Base-by-base conservation (phyloP, 2,113 vertebrate species). In the Anhinga rufa region DNA sequence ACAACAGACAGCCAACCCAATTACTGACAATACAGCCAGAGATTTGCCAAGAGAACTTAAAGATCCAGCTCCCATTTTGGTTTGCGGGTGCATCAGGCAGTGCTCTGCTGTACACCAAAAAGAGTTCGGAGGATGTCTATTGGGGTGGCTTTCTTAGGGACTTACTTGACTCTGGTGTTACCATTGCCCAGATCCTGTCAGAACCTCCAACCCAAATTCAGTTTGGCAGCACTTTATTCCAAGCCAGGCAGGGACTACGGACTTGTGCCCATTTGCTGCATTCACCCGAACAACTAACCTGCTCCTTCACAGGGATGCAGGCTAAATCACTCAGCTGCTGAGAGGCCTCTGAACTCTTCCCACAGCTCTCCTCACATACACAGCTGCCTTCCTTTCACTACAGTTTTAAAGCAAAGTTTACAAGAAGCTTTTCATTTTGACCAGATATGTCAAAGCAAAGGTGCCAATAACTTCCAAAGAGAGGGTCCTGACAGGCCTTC, bases 251-350 rank as follows among this genome's bases (percentile, higher is more conserved):
- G 26, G 60, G 40, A 12, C 36, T 24, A 5, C 0, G 1, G 44
- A 14, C 6, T 65, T 1, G 0, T 10, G 42, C 15, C 36, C 28
- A 0, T 46, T 38, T 25, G 5, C 14, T n/a, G 4, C 51, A 3
- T 40, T 49, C 74, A 26, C 29, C 26, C 22, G 14, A 57, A 1
- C 42, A 51, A 46, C 24, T 13, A 16, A 20, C 8, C 74, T 42
- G 51, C 42, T 44, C 54, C 52, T 62, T 13, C 74, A 1, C 0
- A 2, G 54, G 21, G 38, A 40, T 5, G 3, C 28, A 38, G n/a
- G 44, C 7, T 51, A 40, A 29, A 42, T 11, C 14, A 4, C 38
- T 8, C 82, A 25, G 40, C 40, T 82, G 8, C 57, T 4, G 8
- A 22, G 34, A 48, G 19, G 7, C 58, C 28, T 32, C 80, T 34